phyloP scores from a whole-genome alignment of 2,888 invertebrate genomes.

The Mimas tiliae region DNA sequence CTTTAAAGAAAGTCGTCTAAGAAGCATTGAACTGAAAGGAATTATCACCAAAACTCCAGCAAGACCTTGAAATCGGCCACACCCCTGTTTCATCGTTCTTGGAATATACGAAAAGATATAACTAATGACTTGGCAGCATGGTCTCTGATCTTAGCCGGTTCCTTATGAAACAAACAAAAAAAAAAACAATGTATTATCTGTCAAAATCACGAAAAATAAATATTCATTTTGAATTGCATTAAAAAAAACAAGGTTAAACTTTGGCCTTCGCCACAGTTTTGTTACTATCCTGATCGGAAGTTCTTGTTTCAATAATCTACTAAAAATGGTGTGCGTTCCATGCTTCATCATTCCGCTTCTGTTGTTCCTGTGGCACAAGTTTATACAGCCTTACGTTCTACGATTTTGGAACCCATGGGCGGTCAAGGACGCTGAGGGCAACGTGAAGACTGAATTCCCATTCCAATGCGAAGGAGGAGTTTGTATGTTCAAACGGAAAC shows the following conservation, averaged over 20 bases:
- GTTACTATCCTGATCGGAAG: background rate
- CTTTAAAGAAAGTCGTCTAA: too few species aligned
- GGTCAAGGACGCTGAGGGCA: conserved; percentile 86
- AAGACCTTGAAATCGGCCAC: too few species aligned
- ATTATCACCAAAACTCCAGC: too few species aligned
- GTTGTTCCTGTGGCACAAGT: conserved; percentile 92
- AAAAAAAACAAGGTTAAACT: conserved; percentile 1
- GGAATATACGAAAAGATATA: too few species aligned
- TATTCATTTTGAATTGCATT: background rate
- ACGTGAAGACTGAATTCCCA: conserved; percentile 84
- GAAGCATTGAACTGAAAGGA: too few species aligned
- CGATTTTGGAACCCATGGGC: conserved; percentile 93
- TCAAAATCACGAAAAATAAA: background rate
- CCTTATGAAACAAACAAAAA: too few species aligned
- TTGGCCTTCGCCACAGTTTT: background rate
- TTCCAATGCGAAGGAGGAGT: conserved; percentile 85
- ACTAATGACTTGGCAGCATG: too few species aligned
- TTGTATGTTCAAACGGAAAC: conserved; percentile 61
- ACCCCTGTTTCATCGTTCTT: too few species aligned
- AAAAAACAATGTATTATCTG: too few species aligned
- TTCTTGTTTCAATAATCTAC: background rate
- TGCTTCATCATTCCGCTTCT: conserved; percentile 94
- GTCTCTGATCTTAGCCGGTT: too few species aligned
- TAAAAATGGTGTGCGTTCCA: conserved; percentile 91
- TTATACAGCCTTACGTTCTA: conserved; percentile 91